These are phyloP conservation scores for Drosophila testacea DNA, from an alignment of 2,888 invertebrate species.

Conservation along the genomic window DNA sequence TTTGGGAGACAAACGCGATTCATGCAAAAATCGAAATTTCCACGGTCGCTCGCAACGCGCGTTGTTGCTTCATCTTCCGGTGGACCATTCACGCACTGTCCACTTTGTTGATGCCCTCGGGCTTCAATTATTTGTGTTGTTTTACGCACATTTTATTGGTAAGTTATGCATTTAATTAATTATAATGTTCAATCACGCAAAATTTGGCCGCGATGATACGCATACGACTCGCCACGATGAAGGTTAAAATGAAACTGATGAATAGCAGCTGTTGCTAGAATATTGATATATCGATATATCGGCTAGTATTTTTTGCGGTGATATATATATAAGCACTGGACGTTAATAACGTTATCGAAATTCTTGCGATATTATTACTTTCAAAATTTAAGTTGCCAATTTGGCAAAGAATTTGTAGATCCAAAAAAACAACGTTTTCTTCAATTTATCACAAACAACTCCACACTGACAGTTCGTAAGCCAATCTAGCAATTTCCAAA, in stretches of 20 bases:
- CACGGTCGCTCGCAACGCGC: constrained; percentile 59
- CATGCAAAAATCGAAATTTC: constrained; percentile 74
- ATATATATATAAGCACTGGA: no score
- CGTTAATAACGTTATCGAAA: no score
- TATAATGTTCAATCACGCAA: constrained; percentile 44
- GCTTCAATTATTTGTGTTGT: constrained; percentile 39
- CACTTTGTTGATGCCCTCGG: constrained; percentile 23
- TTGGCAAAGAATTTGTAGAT: no score
- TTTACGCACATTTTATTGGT: constrained; percentile 51
- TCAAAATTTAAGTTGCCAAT: no score
- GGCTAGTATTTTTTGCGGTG: no score
- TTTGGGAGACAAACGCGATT: constrained; percentile 36
- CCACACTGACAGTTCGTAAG: no score
- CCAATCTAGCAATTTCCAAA: no score
- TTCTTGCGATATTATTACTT: no score
- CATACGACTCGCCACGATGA: constrained; percentile 30
- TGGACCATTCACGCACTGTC: constrained; percentile 17
- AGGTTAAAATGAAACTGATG: constrained; percentile 56
- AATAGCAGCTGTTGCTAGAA: constrained; percentile 38
- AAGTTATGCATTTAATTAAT: constrained; percentile 58
- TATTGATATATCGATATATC: no score
- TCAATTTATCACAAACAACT: no score
- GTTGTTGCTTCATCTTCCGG: constrained; percentile 32
- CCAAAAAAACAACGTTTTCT: no score
- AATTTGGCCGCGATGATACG: constrained; percentile 6